A percentile compares a stretch with the other conserved stretches of the same genome.
Evolutionary conservation across 1,140 invertebrate species (phyloP).

Genomic region (Drosophila ambigua): DNA sequence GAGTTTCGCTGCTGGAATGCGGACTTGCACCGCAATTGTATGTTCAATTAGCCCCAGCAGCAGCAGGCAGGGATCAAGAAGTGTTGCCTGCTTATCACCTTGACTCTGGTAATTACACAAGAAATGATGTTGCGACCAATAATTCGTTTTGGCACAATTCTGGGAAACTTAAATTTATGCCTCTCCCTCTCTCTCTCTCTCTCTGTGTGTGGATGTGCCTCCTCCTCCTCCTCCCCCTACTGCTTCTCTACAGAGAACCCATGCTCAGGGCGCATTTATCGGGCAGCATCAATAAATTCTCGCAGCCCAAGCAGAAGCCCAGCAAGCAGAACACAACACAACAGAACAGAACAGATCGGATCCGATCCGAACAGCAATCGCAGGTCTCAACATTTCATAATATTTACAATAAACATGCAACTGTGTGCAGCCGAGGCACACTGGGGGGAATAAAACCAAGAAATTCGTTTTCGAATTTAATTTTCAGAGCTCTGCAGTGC

Average conservation of each 20-base stretch:
- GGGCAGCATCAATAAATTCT: slow-evolving; percentile 79
- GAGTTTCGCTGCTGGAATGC: slow-evolving; percentile 27
- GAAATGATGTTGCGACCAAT: slow-evolving; percentile 74
- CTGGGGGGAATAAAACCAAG: background rate
- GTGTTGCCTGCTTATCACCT: slow-evolving; percentile 75
- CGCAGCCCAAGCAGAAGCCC: slow-evolving; percentile 27
- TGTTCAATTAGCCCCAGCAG: no score
- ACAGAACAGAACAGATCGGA: slow-evolving; percentile 9
- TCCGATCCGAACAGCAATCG: slow-evolving; percentile 55
- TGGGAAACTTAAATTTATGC: slow-evolving; percentile 78
- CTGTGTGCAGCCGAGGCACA: slow-evolving; percentile 42
- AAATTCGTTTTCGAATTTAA: no score
- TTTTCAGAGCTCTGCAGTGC: no score
- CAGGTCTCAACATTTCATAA: slow-evolving; percentile 82
- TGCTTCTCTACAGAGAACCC: slow-evolving; percentile 7
- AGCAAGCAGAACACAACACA: slow-evolving; percentile 22
- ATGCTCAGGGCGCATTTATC: slow-evolving; percentile 77
- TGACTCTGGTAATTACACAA: slow-evolving; percentile 67
- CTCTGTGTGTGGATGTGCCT: slow-evolving; percentile 13
- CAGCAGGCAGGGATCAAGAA: slow-evolving; percentile 21
- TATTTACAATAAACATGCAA: slow-evolving; percentile 84
- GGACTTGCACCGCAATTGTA: slow-evolving; percentile 54
- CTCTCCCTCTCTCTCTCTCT: slow-evolving; percentile 8
- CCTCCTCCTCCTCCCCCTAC: slow-evolving; percentile 22
- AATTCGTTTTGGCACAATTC: slow-evolving; percentile 78